Evolutionary conservation across 2,797 vertebrate genomes (phyloP).

Genomic region (Yasuhikotakia modesta): DNA sequence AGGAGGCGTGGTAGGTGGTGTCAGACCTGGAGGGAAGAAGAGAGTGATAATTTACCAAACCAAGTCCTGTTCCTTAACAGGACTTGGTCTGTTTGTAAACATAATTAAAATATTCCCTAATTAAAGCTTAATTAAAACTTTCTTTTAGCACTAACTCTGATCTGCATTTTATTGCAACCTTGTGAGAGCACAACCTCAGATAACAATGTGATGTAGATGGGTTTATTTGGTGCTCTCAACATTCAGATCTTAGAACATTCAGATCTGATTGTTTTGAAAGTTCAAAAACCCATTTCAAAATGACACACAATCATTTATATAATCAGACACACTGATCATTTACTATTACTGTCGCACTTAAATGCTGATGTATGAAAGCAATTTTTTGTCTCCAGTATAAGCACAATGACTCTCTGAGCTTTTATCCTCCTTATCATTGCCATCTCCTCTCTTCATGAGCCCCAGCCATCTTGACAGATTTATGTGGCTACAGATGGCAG

Average conservation of each 20-base stretch:
- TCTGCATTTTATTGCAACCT: constrained; percentile 78
- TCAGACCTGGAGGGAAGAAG: constrained; percentile 85
- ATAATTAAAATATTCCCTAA: constrained; percentile 79
- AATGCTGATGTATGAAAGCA: constrained; percentile 25
- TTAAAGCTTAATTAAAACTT: constrained; percentile 42
- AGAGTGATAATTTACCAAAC: constrained; percentile 43
- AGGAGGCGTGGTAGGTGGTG: constrained; percentile 99
- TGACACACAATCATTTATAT: constrained; percentile 57
- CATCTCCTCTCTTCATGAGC: constrained; percentile 74
- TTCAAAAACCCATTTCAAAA: constrained; percentile 36
- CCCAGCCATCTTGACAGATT: constrained; percentile 87
- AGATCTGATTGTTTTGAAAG: constrained; percentile 16
- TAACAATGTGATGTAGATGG: constrained; percentile 68
- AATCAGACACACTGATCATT: constrained; percentile 44
- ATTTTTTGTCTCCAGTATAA: constrained; percentile 56
- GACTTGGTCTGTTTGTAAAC: constrained; percentile 68
- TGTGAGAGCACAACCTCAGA: constrained; percentile 79
- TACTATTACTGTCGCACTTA: constrained; percentile 9
- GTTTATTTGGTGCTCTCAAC: constrained; percentile 43
- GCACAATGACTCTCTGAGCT: constrained; percentile 60
- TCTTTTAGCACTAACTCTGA: constrained; percentile 74
- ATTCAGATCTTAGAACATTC: constrained; percentile 31
- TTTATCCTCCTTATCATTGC: constrained; percentile 79
- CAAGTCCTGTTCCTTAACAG: constrained; percentile 54
- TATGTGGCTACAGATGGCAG: constrained; percentile 95